Conservation (phyloP, 1,140 invertebrate genomes). For the Drosophila persimilis region DNA sequence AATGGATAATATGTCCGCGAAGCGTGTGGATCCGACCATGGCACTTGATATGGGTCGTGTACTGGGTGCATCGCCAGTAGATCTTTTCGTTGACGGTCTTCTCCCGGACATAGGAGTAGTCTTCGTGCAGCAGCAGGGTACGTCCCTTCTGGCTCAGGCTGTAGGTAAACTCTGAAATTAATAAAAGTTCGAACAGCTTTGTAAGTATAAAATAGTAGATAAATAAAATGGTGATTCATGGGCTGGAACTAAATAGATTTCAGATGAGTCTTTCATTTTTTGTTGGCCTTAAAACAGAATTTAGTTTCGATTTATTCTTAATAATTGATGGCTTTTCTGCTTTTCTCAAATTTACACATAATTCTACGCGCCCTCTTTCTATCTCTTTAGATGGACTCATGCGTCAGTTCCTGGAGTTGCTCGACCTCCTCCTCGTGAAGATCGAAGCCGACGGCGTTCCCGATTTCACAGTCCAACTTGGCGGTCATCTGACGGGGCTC, state of each 20-base stretch:
- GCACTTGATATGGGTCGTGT: conserved; percentile 71
- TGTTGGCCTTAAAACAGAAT: conserved; percentile 28
- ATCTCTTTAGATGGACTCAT: conserved; percentile 40
- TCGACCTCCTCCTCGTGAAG: conserved; percentile 66
- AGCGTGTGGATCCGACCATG: conserved; percentile 73
- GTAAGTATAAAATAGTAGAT: not conserved
- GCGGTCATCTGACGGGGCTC: conserved; percentile 36
- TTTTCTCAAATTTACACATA: conserved; percentile 48
- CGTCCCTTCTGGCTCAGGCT: conserved; percentile 77
- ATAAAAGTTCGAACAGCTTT: not conserved
- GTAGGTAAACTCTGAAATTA: conserved; percentile 50
- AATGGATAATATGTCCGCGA: conserved; percentile 55
- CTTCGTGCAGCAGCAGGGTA: conserved; percentile 49
- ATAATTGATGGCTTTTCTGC: conserved; percentile 33
- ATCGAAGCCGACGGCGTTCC: conserved; percentile 57
- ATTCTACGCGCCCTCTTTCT: conserved; percentile 22
- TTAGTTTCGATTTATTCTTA: conserved; percentile 51
- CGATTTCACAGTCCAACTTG: conserved; percentile 64
- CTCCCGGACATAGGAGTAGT: conserved; percentile 73
- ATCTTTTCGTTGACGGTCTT: conserved; percentile 67
- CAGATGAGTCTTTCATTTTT: not conserved
- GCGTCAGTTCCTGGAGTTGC: conserved; percentile 53
- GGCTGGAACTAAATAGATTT: not conserved
- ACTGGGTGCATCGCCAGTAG: conserved; percentile 80
- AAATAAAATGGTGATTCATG: not conserved